Conservation (phyloP, 2,797 vertebrate species). For the Moxostoma hubbsi region DNA sequence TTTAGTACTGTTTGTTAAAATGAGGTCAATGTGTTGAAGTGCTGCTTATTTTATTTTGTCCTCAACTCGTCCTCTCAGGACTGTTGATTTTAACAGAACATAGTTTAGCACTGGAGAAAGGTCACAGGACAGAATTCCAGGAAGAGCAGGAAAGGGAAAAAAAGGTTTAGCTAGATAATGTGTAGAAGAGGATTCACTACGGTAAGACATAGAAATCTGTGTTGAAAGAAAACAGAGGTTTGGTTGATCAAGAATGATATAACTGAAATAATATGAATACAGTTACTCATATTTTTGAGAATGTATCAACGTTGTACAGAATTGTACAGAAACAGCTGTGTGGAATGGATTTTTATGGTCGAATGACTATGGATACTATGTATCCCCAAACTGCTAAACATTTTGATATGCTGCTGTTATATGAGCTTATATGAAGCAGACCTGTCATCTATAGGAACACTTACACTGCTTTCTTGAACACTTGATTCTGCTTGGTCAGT, state of each 20-base stretch:
- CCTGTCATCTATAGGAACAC: neutral
- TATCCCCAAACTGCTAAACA: neutral
- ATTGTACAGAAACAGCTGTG: constrained; percentile 16
- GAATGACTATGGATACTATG: neutral
- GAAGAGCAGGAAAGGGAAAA: constrained; percentile 68
- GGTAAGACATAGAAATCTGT: constrained; percentile 13
- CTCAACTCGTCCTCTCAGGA: constrained; percentile 53
- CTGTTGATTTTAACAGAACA: constrained; percentile 76
- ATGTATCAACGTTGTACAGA: neutral
- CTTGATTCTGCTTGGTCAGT: too few species aligned
- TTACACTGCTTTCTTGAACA: neutral
- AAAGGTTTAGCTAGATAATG: constrained; percentile 46
- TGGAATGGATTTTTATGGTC: neutral
- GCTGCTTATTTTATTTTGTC: constrained; percentile 56
- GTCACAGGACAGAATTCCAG: constrained; percentile 71
- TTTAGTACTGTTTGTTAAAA: constrained; percentile 72
- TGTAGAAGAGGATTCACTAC: neutral
- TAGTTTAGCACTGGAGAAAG: constrained; percentile 63
- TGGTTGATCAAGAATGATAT: constrained; percentile 15
- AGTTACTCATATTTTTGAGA: constrained; percentile 33
- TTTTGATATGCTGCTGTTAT: neutral
- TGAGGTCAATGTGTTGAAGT: constrained; percentile 66
- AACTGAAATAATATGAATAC: constrained; percentile 14
- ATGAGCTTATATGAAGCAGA: neutral
- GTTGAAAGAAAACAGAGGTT: constrained; percentile 23